These are phyloP conservation scores for Drosophila pandora DNA, from an alignment of 1,140 invertebrate species.

Conservation along the genomic window DNA sequence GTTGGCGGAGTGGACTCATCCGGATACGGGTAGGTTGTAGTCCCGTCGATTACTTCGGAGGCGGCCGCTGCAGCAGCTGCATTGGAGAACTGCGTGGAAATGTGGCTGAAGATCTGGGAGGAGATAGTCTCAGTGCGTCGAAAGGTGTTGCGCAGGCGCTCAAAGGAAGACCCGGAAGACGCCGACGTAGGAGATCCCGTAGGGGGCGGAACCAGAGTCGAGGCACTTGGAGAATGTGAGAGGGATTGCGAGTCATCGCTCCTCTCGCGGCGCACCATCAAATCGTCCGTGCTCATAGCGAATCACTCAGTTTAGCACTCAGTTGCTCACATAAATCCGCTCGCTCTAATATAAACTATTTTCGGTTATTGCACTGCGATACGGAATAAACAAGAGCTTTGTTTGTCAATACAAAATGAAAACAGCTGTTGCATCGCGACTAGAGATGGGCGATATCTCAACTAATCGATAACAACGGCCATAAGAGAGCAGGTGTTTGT, in stretches of 20 bases:
- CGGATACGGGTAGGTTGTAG: slow-evolving; percentile 57
- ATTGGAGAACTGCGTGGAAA: slow-evolving; percentile 74
- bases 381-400: slow-evolving; percentile 54
- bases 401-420: slow-evolving; percentile 37
- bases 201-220: slow-evolving; percentile 39
- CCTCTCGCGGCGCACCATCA: slow-evolving; percentile 70
- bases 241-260: slow-evolving; percentile 64
- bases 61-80: slow-evolving; percentile 68
- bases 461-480: neutral
- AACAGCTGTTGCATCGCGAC: slow-evolving; percentile 66
- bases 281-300: slow-evolving; percentile 70
- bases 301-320: slow-evolving; percentile 5
- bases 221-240: slow-evolving; percentile 30
- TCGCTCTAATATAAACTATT: neutral
- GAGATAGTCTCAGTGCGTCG: slow-evolving; percentile 76
- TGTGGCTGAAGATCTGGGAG: slow-evolving; percentile 71
- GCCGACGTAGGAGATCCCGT: slow-evolving; percentile 33
- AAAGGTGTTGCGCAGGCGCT: slow-evolving; percentile 77
- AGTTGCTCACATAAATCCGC: slow-evolving; percentile 8
- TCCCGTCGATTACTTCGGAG: slow-evolving; percentile 73
- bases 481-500: neutral
- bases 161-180: slow-evolving; percentile 62
- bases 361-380: slow-evolving; percentile 18
- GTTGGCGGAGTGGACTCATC: slow-evolving; percentile 29
- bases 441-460: slow-evolving; percentile 1